phyloP scores from a whole-genome alignment of 2,113 vertebrate species.

The Onychostruthus taczanowskii region DNA sequence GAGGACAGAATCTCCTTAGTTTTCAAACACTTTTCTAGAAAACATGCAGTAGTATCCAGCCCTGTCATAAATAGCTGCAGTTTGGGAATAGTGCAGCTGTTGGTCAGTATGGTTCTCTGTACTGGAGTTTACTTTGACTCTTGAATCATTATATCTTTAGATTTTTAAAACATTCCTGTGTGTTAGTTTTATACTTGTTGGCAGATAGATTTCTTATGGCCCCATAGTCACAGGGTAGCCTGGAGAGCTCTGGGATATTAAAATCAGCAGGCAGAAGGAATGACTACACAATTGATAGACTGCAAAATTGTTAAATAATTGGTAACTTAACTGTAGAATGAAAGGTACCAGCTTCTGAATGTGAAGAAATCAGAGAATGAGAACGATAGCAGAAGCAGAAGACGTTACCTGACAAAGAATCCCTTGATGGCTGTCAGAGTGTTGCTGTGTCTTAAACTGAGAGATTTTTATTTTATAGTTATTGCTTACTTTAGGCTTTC shows the following conservation, averaged over 20 bases:
- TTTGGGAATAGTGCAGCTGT: neutral
- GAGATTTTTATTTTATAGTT: neutral
- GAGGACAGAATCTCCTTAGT: neutral
- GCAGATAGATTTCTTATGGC: constrained; percentile 14
- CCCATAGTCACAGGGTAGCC: neutral
- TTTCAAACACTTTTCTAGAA: neutral
- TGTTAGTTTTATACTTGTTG: constrained; percentile 13
- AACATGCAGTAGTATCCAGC: neutral
- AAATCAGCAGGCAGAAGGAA: neutral
- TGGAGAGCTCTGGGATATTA: neutral
- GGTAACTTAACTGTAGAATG: neutral
- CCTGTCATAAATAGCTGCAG: neutral
- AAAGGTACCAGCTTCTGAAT: constrained; percentile 6
- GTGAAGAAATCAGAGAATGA: neutral
- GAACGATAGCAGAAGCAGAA: neutral
- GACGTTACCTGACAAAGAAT: neutral
- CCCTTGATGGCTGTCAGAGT: neutral
- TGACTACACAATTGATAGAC: neutral
- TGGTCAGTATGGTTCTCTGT: neutral
- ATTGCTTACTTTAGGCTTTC: neutral
- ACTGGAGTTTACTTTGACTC: neutral
- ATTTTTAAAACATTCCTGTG: neutral
- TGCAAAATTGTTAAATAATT: constrained; percentile 14
- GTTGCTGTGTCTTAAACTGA: neutral
- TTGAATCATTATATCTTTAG: neutral